These are phyloP conservation scores for Dasypolia templi DNA, from an alignment of 2,888 invertebrate genomes.

Conservation along the genomic window DNA sequence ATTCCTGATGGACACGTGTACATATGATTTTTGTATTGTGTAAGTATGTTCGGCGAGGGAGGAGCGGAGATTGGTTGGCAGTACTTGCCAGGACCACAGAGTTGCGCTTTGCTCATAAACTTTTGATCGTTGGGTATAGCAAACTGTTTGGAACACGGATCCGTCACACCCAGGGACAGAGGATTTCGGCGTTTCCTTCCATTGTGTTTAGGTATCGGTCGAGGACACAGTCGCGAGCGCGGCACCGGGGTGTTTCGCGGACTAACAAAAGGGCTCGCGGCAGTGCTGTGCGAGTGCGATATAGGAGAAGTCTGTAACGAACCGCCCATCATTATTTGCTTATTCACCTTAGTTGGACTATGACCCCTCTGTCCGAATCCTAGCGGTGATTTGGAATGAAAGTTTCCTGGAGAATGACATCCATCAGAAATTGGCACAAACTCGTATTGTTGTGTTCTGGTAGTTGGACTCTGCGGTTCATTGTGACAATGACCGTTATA, in stretches of 20 bases:
- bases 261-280: slow-evolving; percentile 95
- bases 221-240: slow-evolving; percentile 91
- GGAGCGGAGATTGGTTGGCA: slow-evolving; percentile 92
- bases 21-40: slow-evolving; percentile 88
- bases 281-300: slow-evolving; percentile 92
- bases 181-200: slow-evolving; percentile 83
- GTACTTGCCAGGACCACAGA: slow-evolving; percentile 81
- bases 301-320: slow-evolving; percentile 87
- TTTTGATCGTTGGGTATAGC: slow-evolving; percentile 88
- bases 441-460: slow-evolving; percentile 94
- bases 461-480: slow-evolving; percentile 94
- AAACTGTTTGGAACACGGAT: slow-evolving; percentile 81
- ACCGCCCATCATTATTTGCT: slow-evolving; percentile 82
- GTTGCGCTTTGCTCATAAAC: slow-evolving; percentile 78
- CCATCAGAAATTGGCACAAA: slow-evolving; percentile 96
- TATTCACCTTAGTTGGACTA: slow-evolving; percentile 83
- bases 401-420: slow-evolving; percentile 91
- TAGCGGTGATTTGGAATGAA: slow-evolving; percentile 85
- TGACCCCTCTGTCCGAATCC: slow-evolving; percentile 82
- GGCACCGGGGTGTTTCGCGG: slow-evolving; percentile 94
- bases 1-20: slow-evolving; percentile 83
- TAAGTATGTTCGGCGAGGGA: slow-evolving; percentile 91
- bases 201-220: slow-evolving; percentile 86
- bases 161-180: slow-evolving; percentile 79
- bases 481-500: slow-evolving; percentile 84